These are phyloP conservation scores for Pristionchus mayeri DNA, from an alignment of 2,888 invertebrate genomes.

Conservation along the genomic window DNA sequence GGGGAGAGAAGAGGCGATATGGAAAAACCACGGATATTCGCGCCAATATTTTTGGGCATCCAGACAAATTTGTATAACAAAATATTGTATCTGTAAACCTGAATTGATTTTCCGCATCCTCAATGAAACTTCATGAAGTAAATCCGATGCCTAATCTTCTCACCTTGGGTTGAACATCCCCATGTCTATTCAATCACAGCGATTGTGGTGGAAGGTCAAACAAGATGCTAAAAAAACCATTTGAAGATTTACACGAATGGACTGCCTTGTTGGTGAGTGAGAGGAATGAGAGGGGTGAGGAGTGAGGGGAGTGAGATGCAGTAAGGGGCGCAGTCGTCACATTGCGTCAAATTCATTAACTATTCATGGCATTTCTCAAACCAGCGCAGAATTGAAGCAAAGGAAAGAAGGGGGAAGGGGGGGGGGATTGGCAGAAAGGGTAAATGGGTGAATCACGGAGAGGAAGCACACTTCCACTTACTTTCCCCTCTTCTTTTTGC, in stretches of 20 bases:
- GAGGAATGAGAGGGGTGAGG: too few relatives aligned
- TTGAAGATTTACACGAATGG: not conserved
- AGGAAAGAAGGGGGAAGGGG: constrained; percentile 13
- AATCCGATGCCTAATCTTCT: constrained; percentile 25
- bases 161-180: not conserved
- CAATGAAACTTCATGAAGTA: not conserved
- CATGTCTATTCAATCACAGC: not conserved
- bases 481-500: constrained; percentile 31
- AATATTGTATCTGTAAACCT: too few relatives aligned
- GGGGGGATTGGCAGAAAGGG: constrained; percentile 27
- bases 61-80: too few relatives aligned
- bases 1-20: not conserved
- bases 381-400: constrained; percentile 23
- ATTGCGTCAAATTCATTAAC: constrained; percentile 20
- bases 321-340: constrained; percentile 21
- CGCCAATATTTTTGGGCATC: too few relatives aligned
- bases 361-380: constrained; percentile 30
- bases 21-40: not conserved
- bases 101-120: too few relatives aligned
- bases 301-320: too few relatives aligned
- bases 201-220: not conserved
- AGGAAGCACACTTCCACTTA: constrained; percentile 27
- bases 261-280: not conserved
- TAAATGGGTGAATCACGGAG: constrained; percentile 19
- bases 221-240: not conserved